Evolutionary conservation across 2,888 invertebrate genomes (phyloP).

Genomic region (Nemotelus pantherinus): DNA sequence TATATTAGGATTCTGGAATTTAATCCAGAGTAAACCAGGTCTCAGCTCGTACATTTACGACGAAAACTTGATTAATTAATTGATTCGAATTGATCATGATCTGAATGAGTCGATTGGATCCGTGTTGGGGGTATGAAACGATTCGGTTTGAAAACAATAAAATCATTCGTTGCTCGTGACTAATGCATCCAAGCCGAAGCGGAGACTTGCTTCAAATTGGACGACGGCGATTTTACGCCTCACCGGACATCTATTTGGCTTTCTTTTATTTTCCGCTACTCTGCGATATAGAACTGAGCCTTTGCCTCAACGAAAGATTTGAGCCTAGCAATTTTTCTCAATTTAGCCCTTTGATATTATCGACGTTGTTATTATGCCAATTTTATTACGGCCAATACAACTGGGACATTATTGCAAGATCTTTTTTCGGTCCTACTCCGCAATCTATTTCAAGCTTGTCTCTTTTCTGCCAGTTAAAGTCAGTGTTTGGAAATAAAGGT

Average conservation of each 20-base stretch:
- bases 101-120: constrained; percentile 5
- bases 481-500: neutral
- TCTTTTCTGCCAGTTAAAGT: neutral
- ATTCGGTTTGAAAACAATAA: constrained; percentile 18
- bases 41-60: no score
- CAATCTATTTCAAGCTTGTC: neutral
- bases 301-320: neutral
- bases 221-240: constrained; percentile 16
- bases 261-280: neutral
- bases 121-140: neutral
- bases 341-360: constrained; percentile 9
- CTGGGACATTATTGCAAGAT: neutral
- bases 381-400: constrained; percentile 15
- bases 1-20: no score
- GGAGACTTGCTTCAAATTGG: neutral
- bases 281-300: neutral
- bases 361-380: constrained; percentile 8
- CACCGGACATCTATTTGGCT: constrained; percentile 21
- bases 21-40: no score
- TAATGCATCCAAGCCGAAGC: constrained; percentile 17
- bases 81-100: neutral
- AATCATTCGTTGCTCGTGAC: constrained; percentile 28
- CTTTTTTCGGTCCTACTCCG: neutral
- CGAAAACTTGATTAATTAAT: neutral
- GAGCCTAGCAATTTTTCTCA: neutral